phyloP scores from a whole-genome alignment of 2,888 invertebrate genomes.

The Eretmocerus hayati region DNA sequence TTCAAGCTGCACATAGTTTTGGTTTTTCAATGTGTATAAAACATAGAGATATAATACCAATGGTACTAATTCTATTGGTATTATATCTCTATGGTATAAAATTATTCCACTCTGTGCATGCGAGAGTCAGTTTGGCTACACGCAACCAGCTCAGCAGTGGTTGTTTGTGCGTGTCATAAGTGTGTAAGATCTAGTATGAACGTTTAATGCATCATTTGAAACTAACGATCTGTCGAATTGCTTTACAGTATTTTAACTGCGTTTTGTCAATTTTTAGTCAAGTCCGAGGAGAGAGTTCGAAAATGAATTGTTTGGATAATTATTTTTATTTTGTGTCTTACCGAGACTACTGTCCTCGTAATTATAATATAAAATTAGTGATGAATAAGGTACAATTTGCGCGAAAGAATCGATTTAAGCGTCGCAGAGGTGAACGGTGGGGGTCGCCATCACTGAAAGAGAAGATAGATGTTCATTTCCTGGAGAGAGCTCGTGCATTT shows the following conservation, averaged over 20 bases:
- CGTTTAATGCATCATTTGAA: neutral
- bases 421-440: too few relatives aligned
- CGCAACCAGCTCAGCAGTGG: too few relatives aligned
- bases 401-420: too few relatives aligned
- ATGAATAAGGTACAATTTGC: neutral
- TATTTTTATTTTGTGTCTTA: conserved; percentile 4
- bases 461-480: neutral
- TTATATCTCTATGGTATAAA: too few relatives aligned
- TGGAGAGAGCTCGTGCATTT: conserved; percentile 13
- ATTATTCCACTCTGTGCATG: too few relatives aligned
- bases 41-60: too few relatives aligned
- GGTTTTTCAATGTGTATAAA: neutral
- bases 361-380: neutral
- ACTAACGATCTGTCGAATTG: conserved; percentile 11
- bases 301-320: conserved; percentile 7
- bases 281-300: conserved; percentile 13
- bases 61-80: too few relatives aligned
- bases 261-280: conserved; percentile 22
- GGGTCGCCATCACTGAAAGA: too few relatives aligned
- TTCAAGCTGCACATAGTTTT: neutral
- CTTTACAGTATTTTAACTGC: conserved; percentile 16
- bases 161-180: too few relatives aligned
- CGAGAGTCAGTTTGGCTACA: too few relatives aligned
- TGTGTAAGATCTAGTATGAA: too few relatives aligned
- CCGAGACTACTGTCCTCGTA: neutral